Evolutionary conservation across 2,797 vertebrate genomes (phyloP).

Genomic region (Lophius americanus): DNA sequence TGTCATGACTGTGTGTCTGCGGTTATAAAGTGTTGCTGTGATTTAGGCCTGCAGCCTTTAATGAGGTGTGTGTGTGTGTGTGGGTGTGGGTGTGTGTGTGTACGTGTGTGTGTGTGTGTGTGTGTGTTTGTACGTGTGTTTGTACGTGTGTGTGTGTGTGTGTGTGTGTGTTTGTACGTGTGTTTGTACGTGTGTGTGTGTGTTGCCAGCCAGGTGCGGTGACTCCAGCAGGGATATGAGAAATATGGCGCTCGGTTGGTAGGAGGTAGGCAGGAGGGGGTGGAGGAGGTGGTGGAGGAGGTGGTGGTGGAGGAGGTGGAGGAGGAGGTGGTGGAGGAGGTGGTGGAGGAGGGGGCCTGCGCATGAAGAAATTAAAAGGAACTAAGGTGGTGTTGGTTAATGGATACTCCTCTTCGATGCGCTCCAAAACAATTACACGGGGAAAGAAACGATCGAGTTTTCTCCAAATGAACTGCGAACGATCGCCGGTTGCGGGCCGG

Average conservation of each 20-base stretch:
- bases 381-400: conserved; percentile 46
- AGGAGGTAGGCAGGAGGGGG: conserved; percentile 1
- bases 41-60: conserved; percentile 42
- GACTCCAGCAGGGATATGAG: conserved; percentile 50
- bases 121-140: conserved; percentile 6
- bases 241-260: conserved; percentile 50
- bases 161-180: conserved; percentile 6
- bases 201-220: conserved; percentile 52
- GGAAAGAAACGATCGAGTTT: conserved; percentile 66
- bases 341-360: neutral
- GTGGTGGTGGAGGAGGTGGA: conserved; percentile 5
- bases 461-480: conserved; percentile 52
- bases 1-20: conserved; percentile 29
- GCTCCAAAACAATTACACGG: conserved; percentile 70
- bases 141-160: neutral
- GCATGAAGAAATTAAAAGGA: conserved; percentile 46
- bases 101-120: conserved; percentile 12
- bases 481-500: conserved; percentile 41
- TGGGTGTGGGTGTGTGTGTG: conserved; percentile 1
- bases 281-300: neutral
- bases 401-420: conserved; percentile 57
- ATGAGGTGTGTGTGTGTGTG: conserved; percentile 42
- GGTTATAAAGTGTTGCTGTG: conserved; percentile 46
- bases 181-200: conserved; percentile 19
- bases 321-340: too few species aligned